phyloP scores from a whole-genome alignment of 2,113 vertebrate species.

The Melanerpes aurifrons region DNA sequence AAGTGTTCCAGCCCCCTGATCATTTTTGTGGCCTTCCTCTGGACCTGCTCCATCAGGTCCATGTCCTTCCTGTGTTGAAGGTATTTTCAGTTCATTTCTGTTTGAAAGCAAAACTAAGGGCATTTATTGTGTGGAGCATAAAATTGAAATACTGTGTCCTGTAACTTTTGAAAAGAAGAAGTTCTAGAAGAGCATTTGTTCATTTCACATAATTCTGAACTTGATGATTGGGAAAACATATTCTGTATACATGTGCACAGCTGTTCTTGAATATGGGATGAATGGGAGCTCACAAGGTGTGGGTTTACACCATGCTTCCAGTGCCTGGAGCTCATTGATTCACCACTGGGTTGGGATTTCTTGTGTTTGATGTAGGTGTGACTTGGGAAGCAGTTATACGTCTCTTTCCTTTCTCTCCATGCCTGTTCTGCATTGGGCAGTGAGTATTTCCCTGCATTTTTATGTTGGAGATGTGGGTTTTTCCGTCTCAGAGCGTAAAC shows the following conservation, averaged over 20 bases:
- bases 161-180: background rate
- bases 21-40: no score
- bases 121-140: background rate
- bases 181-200: background rate
- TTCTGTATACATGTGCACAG: background rate
- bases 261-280: background rate
- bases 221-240: background rate
- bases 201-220: background rate
- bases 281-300: background rate
- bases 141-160: background rate
- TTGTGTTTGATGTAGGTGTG: background rate
- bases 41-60: no score
- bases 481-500: background rate
- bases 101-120: background rate
- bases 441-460: background rate
- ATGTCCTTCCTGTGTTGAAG: background rate
- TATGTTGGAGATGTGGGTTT: background rate
- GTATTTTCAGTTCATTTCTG: background rate
- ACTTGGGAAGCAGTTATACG: background rate
- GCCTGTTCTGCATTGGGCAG: background rate
- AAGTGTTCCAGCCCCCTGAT: no score
- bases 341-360: background rate
- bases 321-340: background rate
- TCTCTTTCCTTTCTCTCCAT: background rate
- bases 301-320: background rate